Base-by-base conservation (phyloP, 2,888 invertebrate genomes). In the Pseudeuparius sepicola region DNA sequence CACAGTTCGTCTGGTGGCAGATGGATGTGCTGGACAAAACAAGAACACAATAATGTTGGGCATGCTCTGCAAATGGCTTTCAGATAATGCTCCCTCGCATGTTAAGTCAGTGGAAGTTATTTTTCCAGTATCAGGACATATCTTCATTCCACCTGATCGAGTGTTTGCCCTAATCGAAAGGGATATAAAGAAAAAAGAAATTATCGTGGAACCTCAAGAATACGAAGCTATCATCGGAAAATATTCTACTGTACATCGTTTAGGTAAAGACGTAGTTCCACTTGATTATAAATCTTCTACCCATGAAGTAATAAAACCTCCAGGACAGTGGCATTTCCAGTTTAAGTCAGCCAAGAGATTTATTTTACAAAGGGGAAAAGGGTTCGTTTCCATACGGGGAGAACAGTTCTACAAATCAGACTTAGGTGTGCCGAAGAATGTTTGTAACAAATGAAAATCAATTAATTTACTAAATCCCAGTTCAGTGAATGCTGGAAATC, bases 11-110 rank as follows among this genome's bases (percentile, higher is more conserved):
- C 41, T 56, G 15, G 37, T 52, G 17, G 44, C 52, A 14, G 55
- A 55, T 42, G 53, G 50, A 16, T 55, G 53, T 35, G 49, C 41
- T 14, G 51, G 54, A n/a, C 52, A 55, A 40, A 55, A 52, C 35
- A 54, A 52, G 37, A 54, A 53, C 41, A 39, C 46, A 4, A 48
- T 39, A 5, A 39, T 54, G 38, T 23, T 49, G 15, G 45, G 39
- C 17, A 50, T 53, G 48, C 44, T 37, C 24, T 30, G 31, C 24
- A 41, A 39, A 28, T 52, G 49, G 50, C 27, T 51, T 14, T 15
- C 15, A 24, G 29, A 32, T 18, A 23, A 34, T 31, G 45, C 49
- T 17, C 45, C 48, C 23, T 17, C 24, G 18, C 20, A 24, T 24
- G 29, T 43, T 14, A 15, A 39, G 36, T 25, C 12, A 30, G 24